Evolutionary conservation across 2,888 invertebrate species (phyloP).

Genomic region (Brachycybe producta): DNA sequence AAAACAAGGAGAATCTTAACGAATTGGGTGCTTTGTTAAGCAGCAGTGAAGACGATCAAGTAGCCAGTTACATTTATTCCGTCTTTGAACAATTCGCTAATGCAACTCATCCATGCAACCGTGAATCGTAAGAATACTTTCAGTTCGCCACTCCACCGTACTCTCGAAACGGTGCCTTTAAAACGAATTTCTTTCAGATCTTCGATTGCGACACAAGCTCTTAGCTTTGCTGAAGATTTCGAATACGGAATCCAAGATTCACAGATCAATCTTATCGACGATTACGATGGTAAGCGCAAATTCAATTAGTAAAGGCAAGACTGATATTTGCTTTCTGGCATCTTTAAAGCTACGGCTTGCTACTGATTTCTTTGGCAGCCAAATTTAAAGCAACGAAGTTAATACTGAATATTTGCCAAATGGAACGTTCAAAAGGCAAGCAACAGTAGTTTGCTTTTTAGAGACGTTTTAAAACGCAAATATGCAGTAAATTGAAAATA

Average conservation of each 20-base stretch:
- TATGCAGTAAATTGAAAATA: constrained; percentile 3
- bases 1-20: no score
- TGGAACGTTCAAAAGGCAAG: no score
- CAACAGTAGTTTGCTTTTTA: no score
- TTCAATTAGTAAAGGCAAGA: no score
- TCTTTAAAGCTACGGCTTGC: no score
- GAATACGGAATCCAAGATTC: constrained; percentile 13
- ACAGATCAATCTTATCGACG: neutral
- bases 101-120: constrained; percentile 10
- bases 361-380: no score
- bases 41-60: constrained; percentile 9
- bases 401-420: no score
- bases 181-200: constrained; percentile 1
- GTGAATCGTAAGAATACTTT: constrained; percentile 2
- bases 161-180: no score
- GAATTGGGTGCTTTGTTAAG: constrained; percentile 5
- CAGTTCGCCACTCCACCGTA: neutral
- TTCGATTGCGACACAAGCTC: constrained; percentile 10
- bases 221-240: neutral
- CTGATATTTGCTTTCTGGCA: no score
- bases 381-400: no score
- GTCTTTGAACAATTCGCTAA: constrained; percentile 4
- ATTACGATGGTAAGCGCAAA: constrained; percentile 7
- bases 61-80: constrained; percentile 2
- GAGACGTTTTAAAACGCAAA: no score